Evolutionary conservation across 1,140 invertebrate genomes (phyloP).

Genomic region (Brachionus paranguensis): DNA sequence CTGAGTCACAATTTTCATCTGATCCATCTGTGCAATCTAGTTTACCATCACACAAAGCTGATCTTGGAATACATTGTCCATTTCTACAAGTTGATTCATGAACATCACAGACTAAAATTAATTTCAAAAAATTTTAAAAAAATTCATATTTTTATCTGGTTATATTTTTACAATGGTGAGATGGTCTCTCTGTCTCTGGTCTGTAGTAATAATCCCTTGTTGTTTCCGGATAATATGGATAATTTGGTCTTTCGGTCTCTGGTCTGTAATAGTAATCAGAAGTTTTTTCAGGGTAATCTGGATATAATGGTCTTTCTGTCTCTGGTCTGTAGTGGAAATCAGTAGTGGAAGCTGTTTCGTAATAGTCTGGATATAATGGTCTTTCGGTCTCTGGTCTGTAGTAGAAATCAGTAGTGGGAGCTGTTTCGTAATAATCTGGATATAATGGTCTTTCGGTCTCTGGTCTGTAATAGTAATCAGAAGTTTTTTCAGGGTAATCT

Average conservation of each 20-base stretch:
- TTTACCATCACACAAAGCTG: conserved; percentile 67
- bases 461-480: not conserved
- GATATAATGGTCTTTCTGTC: not conserved
- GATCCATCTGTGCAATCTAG: conserved; percentile 78
- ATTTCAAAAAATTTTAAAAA: not conserved
- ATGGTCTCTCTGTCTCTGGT: not conserved
- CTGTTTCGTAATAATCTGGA: not conserved
- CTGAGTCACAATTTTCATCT: conserved; percentile 75
- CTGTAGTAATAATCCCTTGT: not conserved
- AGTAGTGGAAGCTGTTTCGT: not conserved
- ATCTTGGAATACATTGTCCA: conserved; percentile 38
- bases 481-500: too few species aligned
- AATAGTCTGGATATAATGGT: not conserved
- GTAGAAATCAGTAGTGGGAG: not conserved
- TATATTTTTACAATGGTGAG: not conserved
- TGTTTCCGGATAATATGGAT: not conserved
- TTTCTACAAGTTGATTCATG: conserved; percentile 36
- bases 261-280: not conserved
- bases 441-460: not conserved
- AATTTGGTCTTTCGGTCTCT: not conserved
- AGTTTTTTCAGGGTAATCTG: not conserved
- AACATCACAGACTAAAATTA: not conserved
- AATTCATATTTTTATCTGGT: not conserved
- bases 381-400: not conserved
- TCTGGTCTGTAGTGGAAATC: not conserved